A percentile compares a stretch with the other conserved stretches of the same genome.
phyloP scores from a whole-genome alignment of 2,888 invertebrate species.

The Nebria brevicollis region DNA sequence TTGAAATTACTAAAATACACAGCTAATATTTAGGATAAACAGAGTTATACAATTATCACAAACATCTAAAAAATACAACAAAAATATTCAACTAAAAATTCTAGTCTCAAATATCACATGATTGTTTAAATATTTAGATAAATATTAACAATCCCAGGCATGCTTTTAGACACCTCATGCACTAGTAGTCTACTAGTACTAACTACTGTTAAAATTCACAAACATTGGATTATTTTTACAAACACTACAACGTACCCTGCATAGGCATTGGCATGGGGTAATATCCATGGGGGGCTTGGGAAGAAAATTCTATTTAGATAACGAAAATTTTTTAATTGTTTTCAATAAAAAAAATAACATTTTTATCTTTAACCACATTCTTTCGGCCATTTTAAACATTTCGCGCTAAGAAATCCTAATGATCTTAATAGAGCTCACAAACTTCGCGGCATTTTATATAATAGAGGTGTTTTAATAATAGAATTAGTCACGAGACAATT shows the following conservation, averaged over 20 bases:
- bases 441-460: too few species aligned
- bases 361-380: too few species aligned
- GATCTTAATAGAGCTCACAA: too few species aligned
- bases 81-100: too few species aligned
- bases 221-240: background rate
- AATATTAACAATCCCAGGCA: background rate
- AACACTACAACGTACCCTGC: slow-evolving; percentile 30
- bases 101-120: too few species aligned
- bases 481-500: background rate
- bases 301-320: slow-evolving; percentile 11
- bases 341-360: background rate
- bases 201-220: background rate
- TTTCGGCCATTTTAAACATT: too few species aligned
- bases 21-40: too few species aligned
- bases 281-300: slow-evolving; percentile 24
- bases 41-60: too few species aligned
- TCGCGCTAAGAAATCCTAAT: too few species aligned
- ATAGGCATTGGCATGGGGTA: slow-evolving; percentile 38
- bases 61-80: too few species aligned
- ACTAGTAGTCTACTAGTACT: background rate
- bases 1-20: too few species aligned
- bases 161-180: slow-evolving; percentile 6
- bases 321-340: background rate
- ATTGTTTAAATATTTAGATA: too few species aligned
- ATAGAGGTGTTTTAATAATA: background rate